phyloP scores from a whole-genome alignment of 2,113 vertebrate species.

The Pavo muticus region DNA sequence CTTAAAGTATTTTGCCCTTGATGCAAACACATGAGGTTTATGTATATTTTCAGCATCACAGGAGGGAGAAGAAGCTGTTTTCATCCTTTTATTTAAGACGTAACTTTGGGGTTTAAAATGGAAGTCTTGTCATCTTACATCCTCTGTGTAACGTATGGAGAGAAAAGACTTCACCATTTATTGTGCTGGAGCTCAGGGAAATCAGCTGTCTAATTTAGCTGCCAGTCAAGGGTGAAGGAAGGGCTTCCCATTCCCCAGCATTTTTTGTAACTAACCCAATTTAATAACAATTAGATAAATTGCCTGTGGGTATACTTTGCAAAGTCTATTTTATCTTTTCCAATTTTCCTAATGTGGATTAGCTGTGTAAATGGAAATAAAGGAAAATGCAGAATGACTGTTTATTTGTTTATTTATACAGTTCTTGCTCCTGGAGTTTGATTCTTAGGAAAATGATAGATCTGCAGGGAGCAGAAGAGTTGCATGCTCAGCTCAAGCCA shows the following conservation, averaged over 20 bases:
- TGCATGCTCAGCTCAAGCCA: not conserved
- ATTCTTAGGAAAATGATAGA: not conserved
- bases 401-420: not conserved
- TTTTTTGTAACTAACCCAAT: not conserved
- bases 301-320: accelerated
- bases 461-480: not conserved
- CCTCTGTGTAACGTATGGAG: not conserved
- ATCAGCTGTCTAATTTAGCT: not conserved
- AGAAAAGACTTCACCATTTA: not conserved
- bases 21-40: not conserved
- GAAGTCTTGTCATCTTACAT: not conserved
- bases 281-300: not conserved
- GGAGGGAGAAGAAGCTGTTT: not conserved
- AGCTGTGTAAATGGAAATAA: not conserved
- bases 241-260: not conserved
- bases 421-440: not conserved
- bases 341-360: not conserved
- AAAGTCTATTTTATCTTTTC: not conserved
- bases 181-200: not conserved
- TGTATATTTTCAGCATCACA: not conserved
- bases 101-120: not conserved
- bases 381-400: not conserved
- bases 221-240: not conserved
- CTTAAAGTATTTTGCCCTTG: not conserved
- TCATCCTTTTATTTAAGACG: not conserved